These are phyloP conservation scores for Cheilosia impressa DNA, from an alignment of 2,888 invertebrate genomes.

Conservation along the genomic window DNA sequence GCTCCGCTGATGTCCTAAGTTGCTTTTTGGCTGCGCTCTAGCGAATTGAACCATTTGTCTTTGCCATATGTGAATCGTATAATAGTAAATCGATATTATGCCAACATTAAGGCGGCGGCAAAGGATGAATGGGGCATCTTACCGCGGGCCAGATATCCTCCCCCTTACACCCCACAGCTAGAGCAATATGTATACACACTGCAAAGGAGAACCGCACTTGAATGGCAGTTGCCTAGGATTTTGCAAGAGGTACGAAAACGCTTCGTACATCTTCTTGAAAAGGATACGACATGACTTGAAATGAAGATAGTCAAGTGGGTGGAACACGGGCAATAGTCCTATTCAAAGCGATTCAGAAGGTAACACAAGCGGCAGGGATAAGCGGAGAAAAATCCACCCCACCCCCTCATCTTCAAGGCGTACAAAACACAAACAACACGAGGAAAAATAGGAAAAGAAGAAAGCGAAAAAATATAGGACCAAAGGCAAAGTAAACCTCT, in stretches of 20 bases:
- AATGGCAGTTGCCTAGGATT: slow-evolving; percentile 62
- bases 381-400: slow-evolving; percentile 4
- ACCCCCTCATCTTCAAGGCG: slow-evolving; percentile 22
- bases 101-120: slow-evolving; percentile 65
- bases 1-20: slow-evolving; percentile 55
- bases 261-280: slow-evolving; percentile 22
- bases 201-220: slow-evolving; percentile 3
- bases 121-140: slow-evolving; percentile 43
- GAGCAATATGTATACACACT: background rate
- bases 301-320: slow-evolving; percentile 59
- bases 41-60: slow-evolving; percentile 75
- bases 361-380: slow-evolving; percentile 30
- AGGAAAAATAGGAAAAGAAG: slow-evolving; percentile 2
- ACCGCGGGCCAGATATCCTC: slow-evolving; percentile 27
- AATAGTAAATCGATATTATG: slow-evolving; percentile 73
- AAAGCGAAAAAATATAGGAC: slow-evolving; percentile 10
- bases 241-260: slow-evolving; percentile 21
- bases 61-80: slow-evolving; percentile 72
- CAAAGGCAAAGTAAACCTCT: slow-evolving; percentile 65
- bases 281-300: slow-evolving; percentile 46
- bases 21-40: slow-evolving; percentile 61
- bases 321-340: slow-evolving; percentile 47
- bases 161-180: background rate
- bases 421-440: slow-evolving; percentile 40
- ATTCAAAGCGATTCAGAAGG: slow-evolving; percentile 49